phyloP scores from a whole-genome alignment of 2,888 invertebrate species.

The Zele albiditarsus region DNA sequence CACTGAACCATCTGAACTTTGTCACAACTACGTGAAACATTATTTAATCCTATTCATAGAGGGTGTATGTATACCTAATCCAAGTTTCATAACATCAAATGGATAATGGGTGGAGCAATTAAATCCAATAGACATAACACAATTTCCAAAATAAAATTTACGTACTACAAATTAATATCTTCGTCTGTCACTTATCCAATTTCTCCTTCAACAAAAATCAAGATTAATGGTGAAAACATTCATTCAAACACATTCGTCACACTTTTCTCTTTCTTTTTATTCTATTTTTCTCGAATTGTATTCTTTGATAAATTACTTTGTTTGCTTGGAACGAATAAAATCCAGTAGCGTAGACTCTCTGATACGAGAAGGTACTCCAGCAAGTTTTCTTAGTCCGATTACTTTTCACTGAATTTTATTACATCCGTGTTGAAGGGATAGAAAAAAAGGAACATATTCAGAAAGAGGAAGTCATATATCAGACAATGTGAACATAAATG shows the following conservation, averaged over 20 bases:
- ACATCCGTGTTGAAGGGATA: constrained; percentile 12
- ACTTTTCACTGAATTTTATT: constrained; percentile 20
- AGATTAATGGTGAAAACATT: constrained; percentile 3
- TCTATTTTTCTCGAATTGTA: not conserved
- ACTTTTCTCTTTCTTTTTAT: not conserved
- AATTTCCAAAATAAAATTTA: not conserved
- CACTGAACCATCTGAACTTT: constrained; percentile 11
- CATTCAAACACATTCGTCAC: not conserved
- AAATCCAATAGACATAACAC: constrained; percentile 20
- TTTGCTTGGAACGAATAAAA: constrained; percentile 15
- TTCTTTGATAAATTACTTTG: constrained; percentile 28
- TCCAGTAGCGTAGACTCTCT: not conserved
- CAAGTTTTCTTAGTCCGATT: constrained; percentile 6
- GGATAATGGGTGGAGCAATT: constrained; percentile 6
- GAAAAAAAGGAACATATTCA: constrained; percentile 12
- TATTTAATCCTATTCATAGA: constrained; percentile 26
- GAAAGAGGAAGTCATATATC: constrained; percentile 36
- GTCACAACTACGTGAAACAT: constrained; percentile 6
- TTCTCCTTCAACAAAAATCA: not conserved
- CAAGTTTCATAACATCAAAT: not conserved
- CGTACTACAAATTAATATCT: not conserved
- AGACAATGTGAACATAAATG: constrained; percentile 20
- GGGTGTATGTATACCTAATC: constrained; percentile 1
- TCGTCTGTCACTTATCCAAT: not conserved
- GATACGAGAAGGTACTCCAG: constrained; percentile 9